Evolutionary conservation across 2,888 invertebrate species (phyloP), one percentile per base, ranked within the genome.

Genomic region (Tetanocera ferruginea): DNA sequence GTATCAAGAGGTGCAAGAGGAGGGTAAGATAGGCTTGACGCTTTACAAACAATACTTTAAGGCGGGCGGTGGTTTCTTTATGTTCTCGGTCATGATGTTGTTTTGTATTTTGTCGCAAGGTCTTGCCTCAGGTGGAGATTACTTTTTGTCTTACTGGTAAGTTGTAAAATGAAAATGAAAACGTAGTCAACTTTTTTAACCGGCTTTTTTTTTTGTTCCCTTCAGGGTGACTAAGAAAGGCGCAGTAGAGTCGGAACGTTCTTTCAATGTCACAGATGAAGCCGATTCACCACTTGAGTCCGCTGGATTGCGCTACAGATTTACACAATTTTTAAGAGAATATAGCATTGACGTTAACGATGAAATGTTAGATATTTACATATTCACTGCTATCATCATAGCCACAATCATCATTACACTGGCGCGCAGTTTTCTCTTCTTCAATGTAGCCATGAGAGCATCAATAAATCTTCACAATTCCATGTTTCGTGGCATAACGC

Each of bases 401-500:
- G 87, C 86, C 9, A 90, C 91, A 2, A 85, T 91, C 14, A 76
- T 89, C 3, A 81, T 90, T 1, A 90, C 90, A 0, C 78, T 91
- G 6, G 81, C 86, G 0, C 85, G 91, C 52, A 90, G 89, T 34
- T 90, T 89, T 72, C 79, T 90, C 1, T 92, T 92, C 85, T 93
- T 93, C 83, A 88, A 89, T 79, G 86, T 93, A 89, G 92, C 90
- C 86, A 95, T 96, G 93, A 92, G 91, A 55, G 94, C 96, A 0
- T 96, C 97, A 0, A 93, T 92, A 4, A 92, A 90, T 4, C 91
- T 98, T 0, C 98, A 98, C 90, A 94, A 95, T 88, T 91, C 89
- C 19, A 97, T 98, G 97, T 97, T 97, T 88, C 89, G 91, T n/a
- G 91, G 94, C 37, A 93, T 98, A 25, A 94, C 96, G 3, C 91